Evolutionary conservation across 2,113 vertebrate genomes (phyloP).

Genomic region (Trematomus loennbergii): DNA sequence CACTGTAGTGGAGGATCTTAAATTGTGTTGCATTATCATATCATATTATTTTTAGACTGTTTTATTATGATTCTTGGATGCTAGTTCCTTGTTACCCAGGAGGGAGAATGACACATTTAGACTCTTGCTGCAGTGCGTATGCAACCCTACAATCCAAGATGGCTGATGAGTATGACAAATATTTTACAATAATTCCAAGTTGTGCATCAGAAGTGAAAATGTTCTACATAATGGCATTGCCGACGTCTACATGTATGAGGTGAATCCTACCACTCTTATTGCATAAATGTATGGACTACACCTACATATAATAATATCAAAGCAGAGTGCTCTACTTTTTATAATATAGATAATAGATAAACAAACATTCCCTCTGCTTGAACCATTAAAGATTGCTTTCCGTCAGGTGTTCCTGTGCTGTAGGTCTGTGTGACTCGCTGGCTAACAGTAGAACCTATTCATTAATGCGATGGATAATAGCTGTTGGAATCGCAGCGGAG

Average conservation of each 20-base stretch:
- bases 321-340: not conserved
- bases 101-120: slow-evolving; percentile 26
- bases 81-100: not conserved
- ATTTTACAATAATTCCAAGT: not conserved
- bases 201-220: not conserved
- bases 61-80: slow-evolving; percentile 9
- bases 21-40: not conserved
- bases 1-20: not conserved
- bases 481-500: slow-evolving; percentile 48
- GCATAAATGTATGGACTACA: slow-evolving; percentile 2
- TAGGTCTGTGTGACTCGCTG: slow-evolving; percentile 44
- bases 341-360: slow-evolving; percentile 22
- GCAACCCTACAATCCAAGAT: not conserved
- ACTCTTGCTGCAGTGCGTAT: slow-evolving; percentile 20
- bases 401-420: slow-evolving; percentile 41
- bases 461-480: slow-evolving; percentile 65
- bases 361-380: slow-evolving; percentile 19
- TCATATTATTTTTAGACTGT: not conserved
- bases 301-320: slow-evolving; percentile 14
- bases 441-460: slow-evolving; percentile 59
- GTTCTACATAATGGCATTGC: too few species aligned
- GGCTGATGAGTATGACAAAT: slow-evolving; percentile 3
- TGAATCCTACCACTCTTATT: not conserved
- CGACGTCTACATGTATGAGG: too few species aligned
- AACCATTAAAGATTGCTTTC: slow-evolving; percentile 39